Conservation (phyloP, 2,888 invertebrate genomes). For the Pristionchus fissidentatus region DNA sequence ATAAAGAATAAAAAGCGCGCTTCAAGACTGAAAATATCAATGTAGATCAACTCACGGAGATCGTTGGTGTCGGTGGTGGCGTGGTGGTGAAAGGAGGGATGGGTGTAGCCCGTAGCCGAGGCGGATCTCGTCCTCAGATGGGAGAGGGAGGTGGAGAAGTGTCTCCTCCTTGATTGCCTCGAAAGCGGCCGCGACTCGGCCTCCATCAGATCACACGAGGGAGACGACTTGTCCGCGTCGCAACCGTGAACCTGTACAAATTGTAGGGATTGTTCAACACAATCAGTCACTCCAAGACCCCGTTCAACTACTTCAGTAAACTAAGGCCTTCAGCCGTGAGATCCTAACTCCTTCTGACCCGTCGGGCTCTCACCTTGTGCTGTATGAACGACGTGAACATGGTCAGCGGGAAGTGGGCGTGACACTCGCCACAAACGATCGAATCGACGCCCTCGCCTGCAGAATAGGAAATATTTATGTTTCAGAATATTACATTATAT, state of each 20-base stretch:
- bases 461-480: too few relatives aligned
- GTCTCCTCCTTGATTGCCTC: slow-evolving; percentile 3
- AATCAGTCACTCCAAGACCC: not conserved
- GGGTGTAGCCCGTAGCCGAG: slow-evolving; percentile 58
- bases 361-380: slow-evolving; percentile 67
- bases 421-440: slow-evolving; percentile 73
- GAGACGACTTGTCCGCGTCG: slow-evolving; percentile 30
- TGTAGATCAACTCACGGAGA: slow-evolving; percentile 55
- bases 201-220: not conserved
- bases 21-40: not conserved
- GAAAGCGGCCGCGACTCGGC: not conserved
- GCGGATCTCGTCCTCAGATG: slow-evolving; percentile 24
- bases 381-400: slow-evolving; percentile 71
- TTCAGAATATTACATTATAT: slow-evolving; percentile 44
- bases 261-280: not conserved
- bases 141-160: slow-evolving; percentile 21
- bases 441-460: slow-evolving; percentile 53
- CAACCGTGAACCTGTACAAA: slow-evolving; percentile 41
- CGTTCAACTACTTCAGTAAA: not conserved
- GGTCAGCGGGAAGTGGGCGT: slow-evolving; percentile 65
- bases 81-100: slow-evolving; percentile 54
- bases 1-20: not conserved
- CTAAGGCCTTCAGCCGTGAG: not conserved
- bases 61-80: slow-evolving; percentile 66
- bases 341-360: not conserved